Percentiles rank a stretch among this genome's conserved stretches.
Conservation (phyloP, 1,140 invertebrate species). For the Popillia japonica region DNA sequence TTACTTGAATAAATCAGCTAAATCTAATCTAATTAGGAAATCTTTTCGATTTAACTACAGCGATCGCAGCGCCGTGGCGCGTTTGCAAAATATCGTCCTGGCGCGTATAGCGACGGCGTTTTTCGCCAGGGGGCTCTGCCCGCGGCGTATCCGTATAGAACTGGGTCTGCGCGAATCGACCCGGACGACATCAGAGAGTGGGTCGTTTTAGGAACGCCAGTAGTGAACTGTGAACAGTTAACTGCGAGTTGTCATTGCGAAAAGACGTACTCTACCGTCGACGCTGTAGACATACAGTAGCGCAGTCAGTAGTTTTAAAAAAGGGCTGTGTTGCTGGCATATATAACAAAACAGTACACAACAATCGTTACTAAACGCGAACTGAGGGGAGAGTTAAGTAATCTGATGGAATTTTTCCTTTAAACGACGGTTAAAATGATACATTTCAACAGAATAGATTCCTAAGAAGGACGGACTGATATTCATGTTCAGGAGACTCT, state of each 20-base stretch:
- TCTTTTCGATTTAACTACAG: neutral
- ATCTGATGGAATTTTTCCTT: too few relatives aligned
- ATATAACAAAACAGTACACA: neutral
- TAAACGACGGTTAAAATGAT: too few relatives aligned
- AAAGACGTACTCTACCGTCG: conserved; percentile 16
- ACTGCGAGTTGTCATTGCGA: conserved; percentile 32
- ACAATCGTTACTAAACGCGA: neutral
- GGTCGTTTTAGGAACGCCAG: conserved; percentile 22
- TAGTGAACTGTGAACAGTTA: conserved; percentile 35
- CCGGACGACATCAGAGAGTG: conserved; percentile 15
- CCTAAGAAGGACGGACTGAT: too few relatives aligned
- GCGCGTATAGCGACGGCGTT: conserved; percentile 40
- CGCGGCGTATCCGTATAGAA: neutral
- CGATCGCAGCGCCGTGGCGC: conserved; percentile 36
- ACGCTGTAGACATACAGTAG: neutral
- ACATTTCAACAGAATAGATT: too few relatives aligned
- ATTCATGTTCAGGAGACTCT: too few relatives aligned
- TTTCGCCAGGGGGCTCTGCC: conserved; percentile 38
- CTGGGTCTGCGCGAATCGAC: conserved; percentile 39
- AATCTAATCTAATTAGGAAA: neutral
- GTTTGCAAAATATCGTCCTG: conserved; percentile 21
- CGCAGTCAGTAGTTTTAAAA: neutral
- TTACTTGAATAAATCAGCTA: too few relatives aligned
- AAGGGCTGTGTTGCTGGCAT: neutral
- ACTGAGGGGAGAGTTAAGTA: too few relatives aligned